A percentile compares a stretch with the other conserved stretches of the same genome.
phyloP scores from a whole-genome alignment of 2,888 invertebrate genomes.

The Orchesellides sinensis region DNA sequence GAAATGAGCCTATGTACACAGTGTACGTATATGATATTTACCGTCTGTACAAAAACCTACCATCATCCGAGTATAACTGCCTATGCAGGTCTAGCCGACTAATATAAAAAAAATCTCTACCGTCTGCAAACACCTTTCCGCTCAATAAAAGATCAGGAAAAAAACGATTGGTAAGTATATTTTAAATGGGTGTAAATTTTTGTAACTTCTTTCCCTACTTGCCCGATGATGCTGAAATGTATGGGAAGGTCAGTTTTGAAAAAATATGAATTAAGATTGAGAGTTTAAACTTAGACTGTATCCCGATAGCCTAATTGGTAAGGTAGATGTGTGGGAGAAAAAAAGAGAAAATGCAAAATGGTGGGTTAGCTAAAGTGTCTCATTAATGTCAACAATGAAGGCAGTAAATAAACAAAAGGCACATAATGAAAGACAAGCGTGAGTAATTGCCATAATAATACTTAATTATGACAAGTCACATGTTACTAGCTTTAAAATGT shows the following conservation, averaged over 20 bases:
- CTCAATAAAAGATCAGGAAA: not conserved
- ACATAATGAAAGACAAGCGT: too few relatives aligned
- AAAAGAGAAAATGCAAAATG: not conserved
- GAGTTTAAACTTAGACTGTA: constrained; percentile 66
- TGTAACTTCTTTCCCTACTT: not conserved
- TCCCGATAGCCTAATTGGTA: constrained; percentile 76
- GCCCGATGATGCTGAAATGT: not conserved
- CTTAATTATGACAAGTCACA: too few relatives aligned
- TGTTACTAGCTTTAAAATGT: too few relatives aligned
- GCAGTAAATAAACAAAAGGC: too few relatives aligned
- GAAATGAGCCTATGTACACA: too few relatives aligned
- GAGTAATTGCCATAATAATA: too few relatives aligned
- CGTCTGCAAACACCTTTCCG: not conserved
- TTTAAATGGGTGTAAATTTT: not conserved
- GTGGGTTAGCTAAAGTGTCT: too few relatives aligned
- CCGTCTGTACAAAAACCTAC: too few relatives aligned
- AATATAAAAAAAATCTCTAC: not conserved
- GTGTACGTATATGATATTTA: too few relatives aligned
- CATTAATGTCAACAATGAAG: too few relatives aligned
- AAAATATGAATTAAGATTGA: not conserved
- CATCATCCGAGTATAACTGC: too few relatives aligned
- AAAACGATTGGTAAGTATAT: not conserved
- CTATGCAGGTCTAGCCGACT: not conserved
- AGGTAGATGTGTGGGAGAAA: constrained; percentile 82
- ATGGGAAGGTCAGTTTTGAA: constrained; percentile 2